A percentile compares a stretch with the other conserved stretches of the same genome.
Conservation (phyloP, 1,140 invertebrate genomes). For the Drosophila nasuta region DNA sequence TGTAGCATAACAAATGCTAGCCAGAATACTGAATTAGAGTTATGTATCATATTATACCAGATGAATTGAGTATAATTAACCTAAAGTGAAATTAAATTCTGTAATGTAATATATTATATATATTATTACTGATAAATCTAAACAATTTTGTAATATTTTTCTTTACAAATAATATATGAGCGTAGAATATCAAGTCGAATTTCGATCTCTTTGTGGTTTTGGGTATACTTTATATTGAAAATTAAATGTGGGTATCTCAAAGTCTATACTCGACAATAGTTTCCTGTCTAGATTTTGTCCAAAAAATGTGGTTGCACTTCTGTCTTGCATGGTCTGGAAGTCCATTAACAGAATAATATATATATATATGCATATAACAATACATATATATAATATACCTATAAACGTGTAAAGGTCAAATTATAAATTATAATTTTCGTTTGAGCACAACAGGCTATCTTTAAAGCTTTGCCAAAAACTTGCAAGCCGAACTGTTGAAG, state of each 20-base stretch:
- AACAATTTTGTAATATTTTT: no score
- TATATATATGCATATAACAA: not conserved
- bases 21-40: not conserved
- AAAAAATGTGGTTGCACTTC: no score
- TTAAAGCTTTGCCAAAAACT: slow-evolving; percentile 38
- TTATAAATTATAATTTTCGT: not conserved
- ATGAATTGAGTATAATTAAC: not conserved
- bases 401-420: not conserved
- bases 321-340: not conserved
- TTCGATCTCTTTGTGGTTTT: no score
- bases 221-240: no score
- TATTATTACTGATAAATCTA: no score
- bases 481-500: slow-evolving; percentile 57
- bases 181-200: no score
- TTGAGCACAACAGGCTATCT: slow-evolving; percentile 31
- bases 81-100: not conserved
- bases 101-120: no score
- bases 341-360: not conserved
- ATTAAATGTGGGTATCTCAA: no score
- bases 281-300: no score
- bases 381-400: not conserved
- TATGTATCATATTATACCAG: not conserved
- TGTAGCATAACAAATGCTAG: slow-evolving; percentile 78
- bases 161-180: no score
- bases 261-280: no score